Percentiles rank a stretch among this genome's conserved stretches.
Conservation (phyloP, 1,140 invertebrate species). For the Conus betulinus region DNA sequence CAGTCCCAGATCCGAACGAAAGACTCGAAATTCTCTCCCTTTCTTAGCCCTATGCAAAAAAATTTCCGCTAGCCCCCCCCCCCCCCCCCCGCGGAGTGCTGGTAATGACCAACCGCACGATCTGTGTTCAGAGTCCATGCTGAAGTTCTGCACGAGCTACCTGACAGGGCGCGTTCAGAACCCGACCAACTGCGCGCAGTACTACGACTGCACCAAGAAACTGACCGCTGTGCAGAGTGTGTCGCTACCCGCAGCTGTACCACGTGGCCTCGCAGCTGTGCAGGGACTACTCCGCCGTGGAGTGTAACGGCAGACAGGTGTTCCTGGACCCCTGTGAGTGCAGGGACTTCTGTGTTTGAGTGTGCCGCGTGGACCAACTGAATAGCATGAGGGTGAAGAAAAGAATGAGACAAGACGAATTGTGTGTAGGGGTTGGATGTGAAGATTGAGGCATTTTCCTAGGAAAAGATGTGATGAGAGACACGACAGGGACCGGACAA, state of each 20-base stretch:
- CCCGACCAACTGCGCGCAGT: constrained; percentile 65
- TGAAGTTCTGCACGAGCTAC: constrained; percentile 56
- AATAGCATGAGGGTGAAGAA: too few species aligned
- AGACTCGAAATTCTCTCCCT: too few species aligned
- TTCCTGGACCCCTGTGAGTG: constrained; percentile 43
- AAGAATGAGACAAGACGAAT: too few species aligned
- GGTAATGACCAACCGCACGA: background rate
- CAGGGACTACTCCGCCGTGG: constrained; percentile 56
- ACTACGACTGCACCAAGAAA: constrained; percentile 62
- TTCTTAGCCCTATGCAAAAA: too few species aligned
- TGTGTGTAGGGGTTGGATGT: too few species aligned
- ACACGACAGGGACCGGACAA: too few species aligned
- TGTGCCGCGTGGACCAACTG: too few species aligned
- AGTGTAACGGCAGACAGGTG: constrained; percentile 47
- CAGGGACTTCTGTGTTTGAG: too few species aligned
- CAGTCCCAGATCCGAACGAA: too few species aligned
- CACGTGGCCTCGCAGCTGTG: constrained; percentile 44
- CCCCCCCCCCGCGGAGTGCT: background rate
- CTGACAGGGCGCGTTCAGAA: constrained; percentile 56
- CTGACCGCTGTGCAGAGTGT: constrained; percentile 59
- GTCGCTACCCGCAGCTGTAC: constrained; percentile 63
- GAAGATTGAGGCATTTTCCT: too few species aligned
- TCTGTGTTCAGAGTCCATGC: constrained; percentile 51
- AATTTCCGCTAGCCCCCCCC: too few species aligned
- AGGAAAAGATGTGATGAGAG: too few species aligned